Evolutionary conservation across 2,113 vertebrate species (phyloP).

Genomic region (Pongo pygmaeus): DNA sequence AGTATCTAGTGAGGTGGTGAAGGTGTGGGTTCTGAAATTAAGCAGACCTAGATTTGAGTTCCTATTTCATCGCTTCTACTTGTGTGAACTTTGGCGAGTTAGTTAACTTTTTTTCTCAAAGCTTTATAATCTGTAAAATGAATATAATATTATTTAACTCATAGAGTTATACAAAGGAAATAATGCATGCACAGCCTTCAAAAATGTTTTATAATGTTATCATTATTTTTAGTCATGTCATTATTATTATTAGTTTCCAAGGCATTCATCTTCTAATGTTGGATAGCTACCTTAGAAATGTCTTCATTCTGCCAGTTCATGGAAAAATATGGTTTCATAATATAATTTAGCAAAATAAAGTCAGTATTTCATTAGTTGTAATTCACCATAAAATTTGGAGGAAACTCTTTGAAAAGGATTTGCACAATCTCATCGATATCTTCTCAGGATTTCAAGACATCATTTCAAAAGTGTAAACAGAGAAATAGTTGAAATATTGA

Average conservation of each 20-base stretch:
- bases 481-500: slow-evolving; percentile 66
- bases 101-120: slow-evolving; percentile 5
- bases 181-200: neutral
- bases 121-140: neutral
- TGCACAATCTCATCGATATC: neutral
- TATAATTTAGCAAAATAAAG: slow-evolving; percentile 40
- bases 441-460: neutral
- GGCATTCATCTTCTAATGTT: neutral
- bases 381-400: slow-evolving; percentile 3
- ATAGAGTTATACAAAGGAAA: neutral
- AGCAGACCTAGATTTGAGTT: slow-evolving; percentile 50
- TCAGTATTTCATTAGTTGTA: neutral
- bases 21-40: slow-evolving; percentile 31
- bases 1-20: slow-evolving; percentile 34
- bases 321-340: slow-evolving; percentile 36
- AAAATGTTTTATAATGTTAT: neutral
- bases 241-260: neutral
- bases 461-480: neutral
- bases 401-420: neutral
- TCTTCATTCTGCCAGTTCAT: neutral
- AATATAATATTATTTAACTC: neutral
- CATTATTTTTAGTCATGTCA: neutral
- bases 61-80: neutral
- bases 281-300: neutral
- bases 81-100: neutral